These are phyloP conservation scores for Columbina picui DNA, from an alignment of 2,113 vertebrate species.

Conservation along the genomic window DNA sequence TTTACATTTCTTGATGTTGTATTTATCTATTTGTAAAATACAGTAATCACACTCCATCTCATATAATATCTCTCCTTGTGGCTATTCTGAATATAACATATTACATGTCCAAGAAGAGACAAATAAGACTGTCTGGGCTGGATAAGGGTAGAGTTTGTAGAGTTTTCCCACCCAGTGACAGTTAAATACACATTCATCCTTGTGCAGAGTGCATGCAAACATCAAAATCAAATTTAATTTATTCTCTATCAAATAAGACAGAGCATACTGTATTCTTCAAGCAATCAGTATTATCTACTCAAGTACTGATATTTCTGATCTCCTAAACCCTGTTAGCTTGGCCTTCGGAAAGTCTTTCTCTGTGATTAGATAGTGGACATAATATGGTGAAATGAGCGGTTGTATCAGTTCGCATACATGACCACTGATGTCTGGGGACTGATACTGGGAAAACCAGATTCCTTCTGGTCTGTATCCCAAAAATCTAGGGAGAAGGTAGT, in stretches of 20 bases:
- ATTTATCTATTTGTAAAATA: neutral
- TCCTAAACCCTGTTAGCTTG: neutral
- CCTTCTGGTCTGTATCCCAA: neutral
- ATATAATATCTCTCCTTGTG: neutral
- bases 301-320: slow-evolving; percentile 5
- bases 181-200: neutral
- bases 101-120: neutral
- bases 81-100: neutral
- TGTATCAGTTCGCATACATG: neutral
- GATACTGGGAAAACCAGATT: neutral
- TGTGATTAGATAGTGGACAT: neutral
- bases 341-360: neutral
- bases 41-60: neutral
- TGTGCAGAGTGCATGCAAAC: neutral
- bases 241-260: slow-evolving; percentile 23
- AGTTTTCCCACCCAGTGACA: neutral
- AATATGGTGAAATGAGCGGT: neutral
- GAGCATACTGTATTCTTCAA: neutral
- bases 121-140: neutral
- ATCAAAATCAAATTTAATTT: slow-evolving; percentile 45
- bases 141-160: neutral
- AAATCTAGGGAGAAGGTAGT: neutral
- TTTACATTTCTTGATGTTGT: neutral
- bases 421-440: rapidly evolving
- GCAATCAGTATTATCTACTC: slow-evolving; percentile 23